These are phyloP conservation scores for Delichon dasypus DNA, from an alignment of 2,797 vertebrate species.

Conservation along the genomic window DNA sequence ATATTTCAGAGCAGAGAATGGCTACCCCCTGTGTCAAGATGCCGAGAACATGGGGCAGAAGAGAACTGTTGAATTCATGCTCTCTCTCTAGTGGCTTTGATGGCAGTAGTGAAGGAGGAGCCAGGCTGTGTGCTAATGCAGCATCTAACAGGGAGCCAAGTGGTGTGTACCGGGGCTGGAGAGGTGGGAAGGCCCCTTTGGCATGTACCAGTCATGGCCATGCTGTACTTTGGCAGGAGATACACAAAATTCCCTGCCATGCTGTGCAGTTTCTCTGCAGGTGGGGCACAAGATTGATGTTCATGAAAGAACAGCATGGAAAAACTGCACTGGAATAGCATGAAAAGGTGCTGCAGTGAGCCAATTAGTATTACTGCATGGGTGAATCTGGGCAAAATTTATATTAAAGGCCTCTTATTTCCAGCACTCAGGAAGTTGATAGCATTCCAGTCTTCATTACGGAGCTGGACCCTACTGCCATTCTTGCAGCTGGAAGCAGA, in stretches of 20 bases:
- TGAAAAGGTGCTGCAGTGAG: neutral
- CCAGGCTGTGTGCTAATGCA: neutral
- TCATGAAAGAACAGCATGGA: neutral
- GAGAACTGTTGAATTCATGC: neutral
- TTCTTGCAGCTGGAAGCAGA: neutral
- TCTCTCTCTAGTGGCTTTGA: neutral
- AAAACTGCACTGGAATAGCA: neutral
- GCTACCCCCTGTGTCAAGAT: neutral
- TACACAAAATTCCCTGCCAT: neutral
- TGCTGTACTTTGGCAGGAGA: neutral
- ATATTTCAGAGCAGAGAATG: neutral
- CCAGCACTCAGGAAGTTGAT: neutral
- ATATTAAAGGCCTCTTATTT: neutral
- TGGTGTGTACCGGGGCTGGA: accelerated
- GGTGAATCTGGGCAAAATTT: neutral
- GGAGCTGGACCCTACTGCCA: neutral
- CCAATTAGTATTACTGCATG: neutral
- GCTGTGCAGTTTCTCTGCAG: neutral
- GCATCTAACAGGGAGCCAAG: neutral
- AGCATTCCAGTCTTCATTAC: neutral
- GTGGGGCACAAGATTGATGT: neutral
- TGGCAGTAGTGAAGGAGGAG: neutral
- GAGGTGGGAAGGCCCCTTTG: neutral
- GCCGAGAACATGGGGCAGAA: neutral
- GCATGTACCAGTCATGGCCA: neutral